These are phyloP conservation scores for Drosophila kurseongensis DNA, from an alignment of 1,140 invertebrate genomes.

Conservation along the genomic window DNA sequence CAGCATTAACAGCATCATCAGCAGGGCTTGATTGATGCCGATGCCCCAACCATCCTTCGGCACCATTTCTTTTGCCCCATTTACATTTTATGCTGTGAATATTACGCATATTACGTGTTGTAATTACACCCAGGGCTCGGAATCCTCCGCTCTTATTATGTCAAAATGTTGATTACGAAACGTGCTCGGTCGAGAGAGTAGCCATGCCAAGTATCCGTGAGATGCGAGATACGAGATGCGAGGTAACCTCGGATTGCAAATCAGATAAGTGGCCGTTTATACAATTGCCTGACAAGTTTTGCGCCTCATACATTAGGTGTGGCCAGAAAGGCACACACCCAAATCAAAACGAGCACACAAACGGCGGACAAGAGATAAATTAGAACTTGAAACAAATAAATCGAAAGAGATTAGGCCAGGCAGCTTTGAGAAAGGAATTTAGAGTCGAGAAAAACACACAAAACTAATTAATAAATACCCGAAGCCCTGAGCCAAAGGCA, in stretches of 20 bases:
- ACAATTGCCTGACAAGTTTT: slow-evolving; percentile 67
- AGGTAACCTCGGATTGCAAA: slow-evolving; percentile 43
- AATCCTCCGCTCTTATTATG: slow-evolving; percentile 54
- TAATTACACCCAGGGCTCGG: slow-evolving; percentile 58
- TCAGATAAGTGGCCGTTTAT: slow-evolving; percentile 61
- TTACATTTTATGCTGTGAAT: slow-evolving; percentile 75
- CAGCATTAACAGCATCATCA: slow-evolving; percentile 48
- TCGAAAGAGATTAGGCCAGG: slow-evolving; percentile 57
- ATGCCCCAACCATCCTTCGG: slow-evolving; percentile 35
- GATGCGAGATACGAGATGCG: slow-evolving; percentile 23
- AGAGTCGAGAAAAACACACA: slow-evolving; percentile 48
- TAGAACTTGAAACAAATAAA: slow-evolving; percentile 82
- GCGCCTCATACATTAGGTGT: slow-evolving; percentile 55
- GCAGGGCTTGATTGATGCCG: slow-evolving; percentile 27
- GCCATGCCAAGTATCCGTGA: slow-evolving; percentile 5
- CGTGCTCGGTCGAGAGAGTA: slow-evolving; percentile 51
- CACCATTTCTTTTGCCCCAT: slow-evolving; percentile 41
- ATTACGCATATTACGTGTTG: slow-evolving; percentile 80
- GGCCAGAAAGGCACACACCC: slow-evolving; percentile 42
- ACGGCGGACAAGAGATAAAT: slow-evolving; percentile 59
- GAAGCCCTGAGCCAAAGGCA: slow-evolving; percentile 16
- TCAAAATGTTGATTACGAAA: slow-evolving; percentile 79
- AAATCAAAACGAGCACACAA: slow-evolving; percentile 8
- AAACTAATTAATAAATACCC: slow-evolving; percentile 73
- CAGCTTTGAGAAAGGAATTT: slow-evolving; percentile 51